Conservation (phyloP, 2,797 vertebrate genomes). For the Cheirogaleus major region DNA sequence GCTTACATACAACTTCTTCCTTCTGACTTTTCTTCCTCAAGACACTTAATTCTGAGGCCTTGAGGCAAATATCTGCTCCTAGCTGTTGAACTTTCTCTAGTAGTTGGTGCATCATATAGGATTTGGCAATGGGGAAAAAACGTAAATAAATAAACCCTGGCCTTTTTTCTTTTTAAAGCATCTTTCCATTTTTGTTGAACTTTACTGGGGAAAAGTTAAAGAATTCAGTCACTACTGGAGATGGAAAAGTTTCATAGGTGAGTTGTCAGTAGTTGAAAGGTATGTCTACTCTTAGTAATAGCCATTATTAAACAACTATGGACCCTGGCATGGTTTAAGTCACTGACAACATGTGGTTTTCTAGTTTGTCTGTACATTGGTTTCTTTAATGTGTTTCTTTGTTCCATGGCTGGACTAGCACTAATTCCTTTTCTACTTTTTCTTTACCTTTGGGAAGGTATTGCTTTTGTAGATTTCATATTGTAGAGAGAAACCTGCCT, state of each 20-base stretch:
- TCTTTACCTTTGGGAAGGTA: conserved; percentile 36
- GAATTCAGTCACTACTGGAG: conserved; percentile 30
- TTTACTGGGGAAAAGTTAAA: background rate
- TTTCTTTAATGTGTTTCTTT: conserved; percentile 52
- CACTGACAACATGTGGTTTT: conserved; percentile 11
- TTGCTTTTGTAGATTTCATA: conserved; percentile 42
- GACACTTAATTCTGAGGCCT: background rate
- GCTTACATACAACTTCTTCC: background rate
- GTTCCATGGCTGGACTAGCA: background rate
- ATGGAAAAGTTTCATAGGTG: conserved; percentile 25
- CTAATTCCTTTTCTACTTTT: conserved; percentile 42
- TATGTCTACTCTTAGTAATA: background rate
- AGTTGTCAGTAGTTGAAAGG: conserved; percentile 39
- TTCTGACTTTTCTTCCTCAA: background rate
- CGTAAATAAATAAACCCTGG: background rate
- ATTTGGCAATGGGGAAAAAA: background rate
- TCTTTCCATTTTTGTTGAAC: conserved; percentile 5
- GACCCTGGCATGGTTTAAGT: background rate
- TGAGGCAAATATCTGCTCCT: background rate
- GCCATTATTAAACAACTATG: background rate
- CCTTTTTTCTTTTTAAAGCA: background rate
- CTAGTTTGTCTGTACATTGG: background rate
- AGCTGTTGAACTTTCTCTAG: background rate
- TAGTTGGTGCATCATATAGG: background rate
- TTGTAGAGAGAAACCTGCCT: conserved; percentile 52